Conservation (phyloP, 2,888 invertebrate genomes). For the Lamproptera curius region DNA sequence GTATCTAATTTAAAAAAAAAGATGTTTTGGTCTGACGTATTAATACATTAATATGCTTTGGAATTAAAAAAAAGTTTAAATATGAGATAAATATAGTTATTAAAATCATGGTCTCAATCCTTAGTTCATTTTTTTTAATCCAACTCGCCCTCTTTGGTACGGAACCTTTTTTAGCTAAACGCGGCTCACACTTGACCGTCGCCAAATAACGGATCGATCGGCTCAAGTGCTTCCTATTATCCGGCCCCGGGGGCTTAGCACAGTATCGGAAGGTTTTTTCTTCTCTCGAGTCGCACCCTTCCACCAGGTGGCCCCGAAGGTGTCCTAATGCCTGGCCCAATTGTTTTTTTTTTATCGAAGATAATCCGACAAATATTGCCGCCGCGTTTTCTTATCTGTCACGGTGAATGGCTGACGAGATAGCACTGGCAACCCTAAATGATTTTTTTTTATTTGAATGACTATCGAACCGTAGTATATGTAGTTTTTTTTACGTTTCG, state of each 20-base stretch:
- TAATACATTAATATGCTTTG: too few relatives aligned
- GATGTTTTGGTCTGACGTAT: too few relatives aligned
- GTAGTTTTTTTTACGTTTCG: too few relatives aligned
- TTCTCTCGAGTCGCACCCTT: slow-evolving; percentile 44
- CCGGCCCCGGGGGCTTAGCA: slow-evolving; percentile 62
- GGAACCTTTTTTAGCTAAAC: neutral
- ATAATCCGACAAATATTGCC: slow-evolving; percentile 58
- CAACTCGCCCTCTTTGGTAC: neutral
- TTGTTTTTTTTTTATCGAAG: slow-evolving; percentile 46
- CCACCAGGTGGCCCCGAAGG: slow-evolving; percentile 61
- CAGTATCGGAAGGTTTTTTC: slow-evolving; percentile 57
- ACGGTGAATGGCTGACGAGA: too few relatives aligned
- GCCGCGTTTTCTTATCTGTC: slow-evolving; percentile 27
- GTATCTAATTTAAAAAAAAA: too few relatives aligned
- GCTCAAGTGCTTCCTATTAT: slow-evolving; percentile 75
- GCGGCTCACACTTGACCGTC: slow-evolving; percentile 6
- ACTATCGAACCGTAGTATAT: too few relatives aligned
- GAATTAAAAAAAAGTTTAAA: too few relatives aligned
- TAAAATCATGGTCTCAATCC: too few relatives aligned
- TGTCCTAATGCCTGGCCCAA: slow-evolving; percentile 61
- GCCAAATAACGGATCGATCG: slow-evolving; percentile 68
- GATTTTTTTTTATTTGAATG: too few relatives aligned
- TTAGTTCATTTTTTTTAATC: too few relatives aligned
- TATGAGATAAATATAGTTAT: too few relatives aligned
- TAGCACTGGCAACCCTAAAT: too few relatives aligned